phyloP scores from a whole-genome alignment of 1,140 invertebrate species.

The Zaprionus lachaisei region DNA sequence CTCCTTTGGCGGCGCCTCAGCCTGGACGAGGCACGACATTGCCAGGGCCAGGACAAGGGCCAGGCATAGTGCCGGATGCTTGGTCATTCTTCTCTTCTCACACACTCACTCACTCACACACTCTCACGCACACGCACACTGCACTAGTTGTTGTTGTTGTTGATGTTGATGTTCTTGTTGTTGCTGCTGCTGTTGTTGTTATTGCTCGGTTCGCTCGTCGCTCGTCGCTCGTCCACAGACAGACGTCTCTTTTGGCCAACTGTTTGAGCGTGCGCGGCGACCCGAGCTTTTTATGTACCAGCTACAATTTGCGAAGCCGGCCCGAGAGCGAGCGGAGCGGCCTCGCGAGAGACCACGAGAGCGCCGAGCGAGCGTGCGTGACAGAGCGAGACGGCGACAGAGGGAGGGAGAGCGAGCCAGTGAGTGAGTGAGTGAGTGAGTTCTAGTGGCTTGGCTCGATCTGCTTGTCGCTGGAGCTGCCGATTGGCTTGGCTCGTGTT shows the following conservation, averaged over 20 bases:
- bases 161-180: not conserved
- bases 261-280: conserved; percentile 74
- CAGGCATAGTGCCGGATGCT: conserved; percentile 58
- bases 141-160: conserved; percentile 9
- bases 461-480: conserved; percentile 21
- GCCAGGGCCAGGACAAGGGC: conserved; percentile 39
- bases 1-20: conserved; percentile 25
- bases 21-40: conserved; percentile 23
- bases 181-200: conserved; percentile 14
- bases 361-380: conserved; percentile 2
- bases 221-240: conserved; percentile 72
- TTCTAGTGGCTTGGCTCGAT: conserved; percentile 5
- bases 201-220: conserved; percentile 23
- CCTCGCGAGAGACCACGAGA: conserved; percentile 16
- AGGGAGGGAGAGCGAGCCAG: not conserved
- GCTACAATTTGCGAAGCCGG: conserved; percentile 53
- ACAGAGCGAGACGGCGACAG: not conserved
- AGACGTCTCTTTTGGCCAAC: conserved; percentile 72
- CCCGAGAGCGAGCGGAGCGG: conserved; percentile 22
- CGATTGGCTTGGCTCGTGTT: conserved; percentile 58
- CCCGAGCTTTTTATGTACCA: conserved; percentile 80
- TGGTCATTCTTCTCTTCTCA: conserved; percentile 45
- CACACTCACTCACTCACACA: conserved; percentile 13
- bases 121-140: not conserved
- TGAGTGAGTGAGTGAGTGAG: not conserved